phyloP scores from a whole-genome alignment of 2,113 vertebrate genomes.

The Crotalus viridis region DNA sequence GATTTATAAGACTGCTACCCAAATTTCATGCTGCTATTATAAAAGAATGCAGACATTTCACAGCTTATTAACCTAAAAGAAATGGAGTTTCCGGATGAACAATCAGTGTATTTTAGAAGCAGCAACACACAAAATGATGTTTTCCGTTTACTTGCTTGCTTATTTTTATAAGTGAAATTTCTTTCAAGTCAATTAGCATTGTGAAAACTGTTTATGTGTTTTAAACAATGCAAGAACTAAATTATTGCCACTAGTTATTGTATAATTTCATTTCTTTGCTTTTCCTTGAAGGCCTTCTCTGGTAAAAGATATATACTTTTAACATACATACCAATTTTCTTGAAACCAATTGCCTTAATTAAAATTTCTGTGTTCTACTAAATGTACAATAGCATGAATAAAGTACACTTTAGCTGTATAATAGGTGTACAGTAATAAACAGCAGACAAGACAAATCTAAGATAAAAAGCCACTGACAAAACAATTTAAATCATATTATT shows the following conservation, averaged over 20 bases:
- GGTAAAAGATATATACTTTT: background rate
- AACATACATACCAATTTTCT: background rate
- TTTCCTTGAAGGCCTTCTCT: background rate
- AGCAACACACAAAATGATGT: background rate
- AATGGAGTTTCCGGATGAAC: background rate
- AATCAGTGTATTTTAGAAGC: background rate
- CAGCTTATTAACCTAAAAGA: background rate
- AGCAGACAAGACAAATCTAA: background rate
- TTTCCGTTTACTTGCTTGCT: background rate
- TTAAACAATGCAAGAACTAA: background rate
- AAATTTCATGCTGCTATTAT: background rate
- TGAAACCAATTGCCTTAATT: background rate
- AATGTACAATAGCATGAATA: background rate
- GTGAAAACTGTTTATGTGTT: background rate
- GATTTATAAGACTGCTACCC: background rate
- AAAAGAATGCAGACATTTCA: background rate
- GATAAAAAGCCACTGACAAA: background rate
- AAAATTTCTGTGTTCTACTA: background rate
- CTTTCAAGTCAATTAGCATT: slow-evolving; percentile 12
- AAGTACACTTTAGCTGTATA: background rate
- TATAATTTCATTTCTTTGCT: slow-evolving; percentile 8
- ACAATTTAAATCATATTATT: background rate
- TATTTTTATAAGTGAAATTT: background rate
- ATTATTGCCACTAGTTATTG: background rate
- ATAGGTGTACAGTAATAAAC: background rate